Percentiles rank a stretch among this genome's conserved stretches.
Evolutionary conservation across 2,797 vertebrate species (phyloP).

Genomic region (Chelon auratus): DNA sequence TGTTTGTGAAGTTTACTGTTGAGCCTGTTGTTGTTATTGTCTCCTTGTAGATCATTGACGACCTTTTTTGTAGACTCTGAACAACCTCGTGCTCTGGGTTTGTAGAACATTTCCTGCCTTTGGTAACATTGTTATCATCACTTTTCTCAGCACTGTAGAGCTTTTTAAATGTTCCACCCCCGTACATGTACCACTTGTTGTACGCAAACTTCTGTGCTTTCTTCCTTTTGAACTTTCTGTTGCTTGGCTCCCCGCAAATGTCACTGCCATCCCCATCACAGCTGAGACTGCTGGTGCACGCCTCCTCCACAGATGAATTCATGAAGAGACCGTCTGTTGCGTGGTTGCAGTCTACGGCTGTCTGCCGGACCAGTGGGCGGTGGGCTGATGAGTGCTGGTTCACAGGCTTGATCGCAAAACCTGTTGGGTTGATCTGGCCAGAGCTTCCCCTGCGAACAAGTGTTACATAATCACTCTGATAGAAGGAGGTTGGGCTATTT

Average conservation of each 20-base stretch:
- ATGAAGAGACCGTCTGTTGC: conserved; percentile 71
- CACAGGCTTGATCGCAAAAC: conserved; percentile 73
- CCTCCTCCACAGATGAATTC: conserved; percentile 76
- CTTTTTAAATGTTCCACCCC: conserved; percentile 92
- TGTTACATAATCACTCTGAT: conserved; percentile 63
- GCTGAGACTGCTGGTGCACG: conserved; percentile 68
- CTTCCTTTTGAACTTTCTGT: conserved; percentile 84
- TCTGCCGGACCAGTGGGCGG: conserved; percentile 92
- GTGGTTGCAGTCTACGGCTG: conserved; percentile 91
- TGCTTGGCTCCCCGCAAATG: conserved; percentile 70
- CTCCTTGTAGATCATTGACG: conserved; percentile 45
- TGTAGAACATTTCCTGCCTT: conserved; percentile 70
- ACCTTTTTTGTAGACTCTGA: conserved; percentile 60
- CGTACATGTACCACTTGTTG: conserved; percentile 97
- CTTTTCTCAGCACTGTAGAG: conserved; percentile 88
- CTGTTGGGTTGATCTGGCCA: conserved; percentile 76
- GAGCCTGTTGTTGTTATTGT: conserved; percentile 24
- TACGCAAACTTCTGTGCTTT: conserved; percentile 92
- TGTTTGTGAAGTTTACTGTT: conserved; percentile 38
- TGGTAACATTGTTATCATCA: conserved; percentile 57
- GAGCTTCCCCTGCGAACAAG: conserved; percentile 77
- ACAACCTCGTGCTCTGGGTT: conserved; percentile 61
- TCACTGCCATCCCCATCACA: conserved; percentile 67
- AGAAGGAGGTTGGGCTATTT: conserved; percentile 62
- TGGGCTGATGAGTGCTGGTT: conserved; percentile 87